Evolutionary conservation across 2,797 vertebrate genomes (phyloP).

Genomic region (Myotis myotis): DNA sequence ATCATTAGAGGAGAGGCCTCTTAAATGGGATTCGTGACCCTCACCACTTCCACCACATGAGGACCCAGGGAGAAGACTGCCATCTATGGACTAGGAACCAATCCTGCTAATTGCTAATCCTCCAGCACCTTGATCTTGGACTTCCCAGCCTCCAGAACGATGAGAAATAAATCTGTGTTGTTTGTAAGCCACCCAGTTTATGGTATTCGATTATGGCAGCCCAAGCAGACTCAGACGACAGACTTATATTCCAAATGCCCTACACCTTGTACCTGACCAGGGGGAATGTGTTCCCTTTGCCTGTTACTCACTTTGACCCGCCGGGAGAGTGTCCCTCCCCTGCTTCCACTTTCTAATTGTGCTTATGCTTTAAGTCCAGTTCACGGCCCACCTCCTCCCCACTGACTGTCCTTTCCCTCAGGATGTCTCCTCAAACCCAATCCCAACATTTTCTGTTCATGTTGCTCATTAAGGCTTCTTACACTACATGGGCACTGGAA

Average conservation of each 20-base stretch:
- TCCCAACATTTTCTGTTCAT: neutral
- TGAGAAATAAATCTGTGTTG: neutral
- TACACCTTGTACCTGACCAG: neutral
- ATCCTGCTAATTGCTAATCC: no score
- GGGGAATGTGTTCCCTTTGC: neutral
- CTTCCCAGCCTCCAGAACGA: neutral
- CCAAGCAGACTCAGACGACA: neutral
- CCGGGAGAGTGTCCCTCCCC: neutral
- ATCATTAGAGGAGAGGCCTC: neutral
- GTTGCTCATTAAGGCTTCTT: neutral
- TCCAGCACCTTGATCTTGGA: neutral
- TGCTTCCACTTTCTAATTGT: neutral
- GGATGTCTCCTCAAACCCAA: neutral
- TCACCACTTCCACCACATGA: neutral
- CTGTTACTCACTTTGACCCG: neutral
- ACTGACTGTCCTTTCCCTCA: neutral
- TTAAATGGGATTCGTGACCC: neutral
- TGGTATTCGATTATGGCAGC: neutral
- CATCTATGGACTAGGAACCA: neutral
- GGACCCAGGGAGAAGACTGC: neutral
- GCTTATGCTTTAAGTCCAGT: neutral
- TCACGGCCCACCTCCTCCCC: neutral
- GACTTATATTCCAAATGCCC: neutral
- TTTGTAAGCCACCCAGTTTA: neutral
- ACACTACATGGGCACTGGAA: neutral